These are phyloP conservation scores for Dryobates pubescens DNA, from an alignment of 2,797 vertebrate species.

Conservation along the genomic window DNA sequence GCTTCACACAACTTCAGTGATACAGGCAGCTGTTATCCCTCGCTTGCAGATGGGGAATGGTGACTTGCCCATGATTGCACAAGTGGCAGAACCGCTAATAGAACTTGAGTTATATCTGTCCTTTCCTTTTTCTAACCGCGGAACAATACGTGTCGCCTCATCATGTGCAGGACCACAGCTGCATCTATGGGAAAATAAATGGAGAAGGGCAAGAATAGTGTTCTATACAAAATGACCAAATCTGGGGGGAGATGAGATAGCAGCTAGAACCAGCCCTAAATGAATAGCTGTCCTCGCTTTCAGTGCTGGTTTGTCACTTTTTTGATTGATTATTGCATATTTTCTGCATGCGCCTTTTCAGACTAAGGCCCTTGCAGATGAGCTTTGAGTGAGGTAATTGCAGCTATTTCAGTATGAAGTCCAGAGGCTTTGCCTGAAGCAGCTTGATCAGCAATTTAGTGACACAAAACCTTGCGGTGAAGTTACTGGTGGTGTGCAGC, in stretches of 20 bases:
- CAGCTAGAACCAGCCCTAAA: neutral
- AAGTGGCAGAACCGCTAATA: constrained; percentile 22
- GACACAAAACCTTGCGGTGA: neutral
- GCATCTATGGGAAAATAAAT: constrained; percentile 44
- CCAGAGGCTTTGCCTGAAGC: neutral
- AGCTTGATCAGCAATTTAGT: neutral
- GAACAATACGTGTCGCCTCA: neutral
- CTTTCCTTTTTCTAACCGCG: constrained; percentile 21
- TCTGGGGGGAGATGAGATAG: neutral
- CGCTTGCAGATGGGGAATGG: constrained; percentile 12
- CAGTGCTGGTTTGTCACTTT: constrained; percentile 5
- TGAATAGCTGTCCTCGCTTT: constrained; percentile 7
- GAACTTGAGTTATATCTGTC: constrained; percentile 46
- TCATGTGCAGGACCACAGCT: constrained; percentile 12
- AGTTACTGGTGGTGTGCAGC: neutral
- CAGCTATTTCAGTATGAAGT: neutral
- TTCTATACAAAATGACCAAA: constrained; percentile 32
- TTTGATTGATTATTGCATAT: constrained; percentile 39
- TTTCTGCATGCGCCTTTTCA: constrained; percentile 28
- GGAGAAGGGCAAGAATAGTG: constrained; percentile 23
- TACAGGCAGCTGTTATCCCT: constrained; percentile 33
- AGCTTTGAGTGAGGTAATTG: neutral
- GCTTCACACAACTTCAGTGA: constrained; percentile 21
- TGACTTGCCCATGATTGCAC: constrained; percentile 41
- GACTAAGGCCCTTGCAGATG: constrained; percentile 7